Evolutionary conservation across 2,888 invertebrate genomes (phyloP).

Genomic region (Shargacucullia verbasci): DNA sequence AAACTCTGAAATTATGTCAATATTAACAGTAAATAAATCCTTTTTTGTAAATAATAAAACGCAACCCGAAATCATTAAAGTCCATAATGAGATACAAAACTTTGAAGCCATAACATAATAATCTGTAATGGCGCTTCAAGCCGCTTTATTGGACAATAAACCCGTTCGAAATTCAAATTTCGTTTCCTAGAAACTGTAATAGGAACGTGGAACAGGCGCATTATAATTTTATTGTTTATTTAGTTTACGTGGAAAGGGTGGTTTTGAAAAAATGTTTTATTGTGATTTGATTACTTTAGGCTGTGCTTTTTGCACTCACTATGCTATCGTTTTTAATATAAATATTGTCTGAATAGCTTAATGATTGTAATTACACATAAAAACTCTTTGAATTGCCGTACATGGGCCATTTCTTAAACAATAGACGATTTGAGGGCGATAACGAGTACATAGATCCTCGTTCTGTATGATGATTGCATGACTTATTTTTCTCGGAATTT

Average conservation of each 20-base stretch:
- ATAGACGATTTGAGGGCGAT: no score
- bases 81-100: constrained; percentile 62
- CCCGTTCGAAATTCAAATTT: constrained; percentile 66
- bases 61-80: constrained; percentile 51
- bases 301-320: constrained; percentile 43
- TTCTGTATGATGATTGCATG: no score
- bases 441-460: no score
- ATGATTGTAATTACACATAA: background rate
- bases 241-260: constrained; percentile 63
- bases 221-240: constrained; percentile 64
- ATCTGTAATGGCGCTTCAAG: constrained; percentile 67
- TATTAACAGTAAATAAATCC: constrained; percentile 12
- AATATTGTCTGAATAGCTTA: background rate
- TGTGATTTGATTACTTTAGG: constrained; percentile 36
- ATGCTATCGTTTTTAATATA: constrained; percentile 7
- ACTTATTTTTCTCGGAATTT: no score
- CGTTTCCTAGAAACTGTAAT: constrained; percentile 71
- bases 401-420: no score
- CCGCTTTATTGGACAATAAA: constrained; percentile 69
- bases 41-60: constrained; percentile 36
- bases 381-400: no score
- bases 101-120: constrained; percentile 66
- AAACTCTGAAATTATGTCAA: constrained; percentile 20
- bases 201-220: constrained; percentile 62
- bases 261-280: constrained; percentile 38